Conservation (phyloP, 1,140 invertebrate genomes). For the Calycopis cecrops region DNA sequence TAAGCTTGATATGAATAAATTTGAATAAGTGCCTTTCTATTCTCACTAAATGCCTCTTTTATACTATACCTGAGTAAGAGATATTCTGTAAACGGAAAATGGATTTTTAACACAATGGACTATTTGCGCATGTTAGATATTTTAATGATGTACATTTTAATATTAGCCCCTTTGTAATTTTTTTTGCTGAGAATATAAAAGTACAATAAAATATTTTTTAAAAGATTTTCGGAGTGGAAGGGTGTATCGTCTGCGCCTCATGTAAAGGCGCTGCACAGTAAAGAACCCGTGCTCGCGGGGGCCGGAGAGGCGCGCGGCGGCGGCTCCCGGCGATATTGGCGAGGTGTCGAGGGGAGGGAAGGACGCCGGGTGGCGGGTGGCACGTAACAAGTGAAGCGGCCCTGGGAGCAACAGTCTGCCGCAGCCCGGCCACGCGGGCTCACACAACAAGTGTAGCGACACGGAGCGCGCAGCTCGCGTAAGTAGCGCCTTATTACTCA, state of each 20-base stretch:
- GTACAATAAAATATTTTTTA: constrained; percentile 19
- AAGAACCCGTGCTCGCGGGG: constrained; percentile 62
- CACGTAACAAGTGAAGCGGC: constrained; percentile 71
- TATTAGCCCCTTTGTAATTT: too few species aligned
- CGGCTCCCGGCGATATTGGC: constrained; percentile 31
- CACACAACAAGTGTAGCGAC: constrained; percentile 43
- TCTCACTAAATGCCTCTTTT: not conserved
- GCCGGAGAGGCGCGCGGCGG: constrained; percentile 51
- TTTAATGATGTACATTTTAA: too few species aligned
- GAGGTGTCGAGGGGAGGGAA: constrained; percentile 37
- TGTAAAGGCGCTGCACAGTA: constrained; percentile 49
- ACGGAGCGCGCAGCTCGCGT: constrained; percentile 46
- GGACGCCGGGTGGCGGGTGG: constrained; percentile 52
- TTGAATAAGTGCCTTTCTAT: not conserved
- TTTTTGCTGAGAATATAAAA: too few species aligned
- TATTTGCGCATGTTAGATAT: too few species aligned
- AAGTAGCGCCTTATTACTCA: constrained; percentile 55
- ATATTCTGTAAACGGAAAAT: too few species aligned
- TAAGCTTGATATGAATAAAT: constrained; percentile 1
- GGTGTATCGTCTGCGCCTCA: constrained; percentile 29
- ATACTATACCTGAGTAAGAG: too few species aligned
- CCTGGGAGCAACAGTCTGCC: constrained; percentile 73
- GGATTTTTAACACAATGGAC: too few species aligned
- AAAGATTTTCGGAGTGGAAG: constrained; percentile 27
- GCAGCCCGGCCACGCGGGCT: constrained; percentile 66